Conservation (phyloP, 2,797 vertebrate species). For the Sebastes taczanowskii region DNA sequence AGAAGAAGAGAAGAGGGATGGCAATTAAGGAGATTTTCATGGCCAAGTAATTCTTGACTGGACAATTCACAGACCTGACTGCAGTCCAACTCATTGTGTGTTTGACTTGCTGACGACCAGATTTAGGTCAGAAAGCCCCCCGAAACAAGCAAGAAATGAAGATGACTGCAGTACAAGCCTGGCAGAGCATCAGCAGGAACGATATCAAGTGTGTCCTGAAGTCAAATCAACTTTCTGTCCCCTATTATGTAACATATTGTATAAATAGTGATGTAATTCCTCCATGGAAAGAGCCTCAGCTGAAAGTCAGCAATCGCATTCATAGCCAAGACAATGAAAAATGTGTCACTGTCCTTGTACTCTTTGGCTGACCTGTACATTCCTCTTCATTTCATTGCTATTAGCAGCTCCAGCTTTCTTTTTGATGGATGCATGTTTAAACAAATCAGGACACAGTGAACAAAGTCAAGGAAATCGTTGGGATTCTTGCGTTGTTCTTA, state of each 20-base stretch:
- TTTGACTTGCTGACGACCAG: slow-evolving; percentile 1
- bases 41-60: not conserved
- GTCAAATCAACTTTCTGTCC: not conserved
- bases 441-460: slow-evolving; percentile 34
- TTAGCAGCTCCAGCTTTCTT: slow-evolving; percentile 15
- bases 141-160: not conserved
- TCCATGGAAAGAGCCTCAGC: slow-evolving; percentile 30
- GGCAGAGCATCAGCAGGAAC: slow-evolving; percentile 16
- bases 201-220: not conserved
- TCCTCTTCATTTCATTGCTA: slow-evolving; percentile 29
- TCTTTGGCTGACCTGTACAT: slow-evolving; percentile 21
- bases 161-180: not conserved
- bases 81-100: not conserved
- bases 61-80: slow-evolving; percentile 1
- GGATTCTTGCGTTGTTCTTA: slow-evolving; percentile 27
- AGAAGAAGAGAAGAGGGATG: not conserved
- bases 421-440: slow-evolving; percentile 30
- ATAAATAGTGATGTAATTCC: not conserved
- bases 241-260: slow-evolving; percentile 8
- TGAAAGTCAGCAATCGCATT: slow-evolving; percentile 50
- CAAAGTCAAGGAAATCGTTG: slow-evolving; percentile 55
- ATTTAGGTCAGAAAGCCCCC: not conserved
- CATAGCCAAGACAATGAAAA: slow-evolving; percentile 29
- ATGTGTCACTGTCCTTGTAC: slow-evolving; percentile 36
- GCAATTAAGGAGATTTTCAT: not conserved